Evolutionary conservation across 2,888 invertebrate species (phyloP).

Genomic region (Eristalis arbustorum): DNA sequence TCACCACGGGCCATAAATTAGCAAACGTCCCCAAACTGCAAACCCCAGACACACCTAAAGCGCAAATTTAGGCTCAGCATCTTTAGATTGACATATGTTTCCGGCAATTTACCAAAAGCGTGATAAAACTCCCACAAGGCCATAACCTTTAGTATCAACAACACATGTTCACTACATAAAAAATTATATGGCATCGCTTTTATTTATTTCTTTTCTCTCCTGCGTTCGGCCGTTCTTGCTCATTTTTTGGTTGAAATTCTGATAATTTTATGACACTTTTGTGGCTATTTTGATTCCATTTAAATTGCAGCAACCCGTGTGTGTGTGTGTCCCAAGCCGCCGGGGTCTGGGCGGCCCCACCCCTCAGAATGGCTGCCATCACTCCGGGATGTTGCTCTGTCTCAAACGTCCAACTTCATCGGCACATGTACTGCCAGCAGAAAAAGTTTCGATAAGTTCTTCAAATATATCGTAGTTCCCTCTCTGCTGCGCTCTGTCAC

Average conservation of each 20-base stretch:
- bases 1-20: neutral
- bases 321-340: neutral
- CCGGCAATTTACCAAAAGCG: slow-evolving; percentile 39
- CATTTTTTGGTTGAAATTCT: slow-evolving; percentile 26
- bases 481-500: neutral
- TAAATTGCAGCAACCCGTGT: slow-evolving; percentile 31
- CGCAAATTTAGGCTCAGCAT: slow-evolving; percentile 4
- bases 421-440: slow-evolving; percentile 22
- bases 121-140: slow-evolving; percentile 56
- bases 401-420: slow-evolving; percentile 10
- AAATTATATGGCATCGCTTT: slow-evolving; percentile 49
- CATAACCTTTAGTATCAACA: slow-evolving; percentile 45
- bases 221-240: neutral
- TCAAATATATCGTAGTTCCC: neutral
- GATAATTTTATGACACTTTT: slow-evolving; percentile 63
- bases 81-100: slow-evolving; percentile 46
- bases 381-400: slow-evolving; percentile 1
- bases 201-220: slow-evolving; percentile 11
- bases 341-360: neutral
- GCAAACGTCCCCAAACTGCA: neutral
- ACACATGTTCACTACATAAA: slow-evolving; percentile 54
- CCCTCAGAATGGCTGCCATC: neutral
- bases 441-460: slow-evolving; percentile 30
- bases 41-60: neutral
- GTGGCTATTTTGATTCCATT: slow-evolving; percentile 58